phyloP scores from a whole-genome alignment of 2,797 vertebrate species.

The Crax fasciolata region DNA sequence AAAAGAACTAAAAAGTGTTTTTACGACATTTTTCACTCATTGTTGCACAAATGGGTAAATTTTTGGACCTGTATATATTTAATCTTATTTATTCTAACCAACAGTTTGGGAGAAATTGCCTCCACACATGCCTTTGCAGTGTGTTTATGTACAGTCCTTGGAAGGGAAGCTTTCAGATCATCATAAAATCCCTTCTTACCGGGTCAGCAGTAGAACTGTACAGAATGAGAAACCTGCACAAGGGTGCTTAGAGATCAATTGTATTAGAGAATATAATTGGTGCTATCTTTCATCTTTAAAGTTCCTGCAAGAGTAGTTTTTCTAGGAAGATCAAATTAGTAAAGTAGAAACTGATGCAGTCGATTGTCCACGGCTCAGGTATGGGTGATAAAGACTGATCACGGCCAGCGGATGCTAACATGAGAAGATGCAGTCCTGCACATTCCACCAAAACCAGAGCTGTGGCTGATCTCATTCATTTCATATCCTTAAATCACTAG shows the following conservation, averaged over 20 bases:
- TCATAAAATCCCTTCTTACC: background rate
- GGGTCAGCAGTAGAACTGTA: background rate
- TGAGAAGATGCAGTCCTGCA: slow-evolving; percentile 66
- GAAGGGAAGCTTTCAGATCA: background rate
- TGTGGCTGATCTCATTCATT: slow-evolving; percentile 69
- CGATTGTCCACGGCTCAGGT: slow-evolving; percentile 52
- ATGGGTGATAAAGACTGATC: slow-evolving; percentile 73
- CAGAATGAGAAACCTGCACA: slow-evolving; percentile 28
- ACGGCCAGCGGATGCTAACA: slow-evolving; percentile 69
- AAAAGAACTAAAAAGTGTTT: background rate
- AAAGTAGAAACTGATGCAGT: slow-evolving; percentile 76
- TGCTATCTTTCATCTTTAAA: slow-evolving; percentile 76
- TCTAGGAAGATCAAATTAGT: slow-evolving; percentile 73
- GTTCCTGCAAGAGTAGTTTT: slow-evolving; percentile 72
- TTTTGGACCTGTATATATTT: background rate
- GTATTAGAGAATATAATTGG: slow-evolving; percentile 65
- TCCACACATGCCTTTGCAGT: background rate
- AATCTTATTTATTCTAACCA: background rate
- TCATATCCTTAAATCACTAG: slow-evolving; percentile 54
- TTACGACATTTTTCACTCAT: background rate
- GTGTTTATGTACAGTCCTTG: background rate
- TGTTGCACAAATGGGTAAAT: background rate
- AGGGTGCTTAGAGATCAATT: slow-evolving; percentile 47
- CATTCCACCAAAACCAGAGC: slow-evolving; percentile 47
- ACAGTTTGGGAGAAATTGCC: background rate